phyloP scores from a whole-genome alignment of 2,797 vertebrate species.

The Linurgus olivaceus region DNA sequence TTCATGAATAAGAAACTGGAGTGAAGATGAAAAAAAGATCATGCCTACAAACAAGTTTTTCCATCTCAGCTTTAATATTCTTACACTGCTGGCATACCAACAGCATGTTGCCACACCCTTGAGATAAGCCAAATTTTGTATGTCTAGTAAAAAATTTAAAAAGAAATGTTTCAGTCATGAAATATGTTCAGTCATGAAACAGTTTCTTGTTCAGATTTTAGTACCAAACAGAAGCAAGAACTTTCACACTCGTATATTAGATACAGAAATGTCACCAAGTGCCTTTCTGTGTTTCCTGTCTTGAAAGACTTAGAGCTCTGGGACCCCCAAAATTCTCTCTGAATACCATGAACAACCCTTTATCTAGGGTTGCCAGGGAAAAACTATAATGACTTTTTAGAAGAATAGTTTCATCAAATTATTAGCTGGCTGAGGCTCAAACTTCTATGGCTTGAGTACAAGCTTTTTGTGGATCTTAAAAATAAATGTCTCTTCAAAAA shows the following conservation, averaged over 20 bases:
- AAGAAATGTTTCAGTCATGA: not conserved
- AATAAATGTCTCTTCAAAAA: not conserved
- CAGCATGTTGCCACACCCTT: not conserved
- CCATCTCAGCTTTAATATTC: not conserved
- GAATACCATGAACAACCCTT: not conserved
- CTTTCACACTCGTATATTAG: not conserved
- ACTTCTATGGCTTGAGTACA: not conserved
- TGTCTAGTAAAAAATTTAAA: not conserved
- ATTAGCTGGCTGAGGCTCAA: not conserved
- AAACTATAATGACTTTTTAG: not conserved
- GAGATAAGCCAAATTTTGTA: not conserved
- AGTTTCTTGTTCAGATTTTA: not conserved
- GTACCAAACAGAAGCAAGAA: not conserved
- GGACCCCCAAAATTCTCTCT: not conserved
- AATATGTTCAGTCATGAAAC: too few relatives aligned
- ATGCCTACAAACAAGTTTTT: not conserved
- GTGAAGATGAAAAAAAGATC: not conserved
- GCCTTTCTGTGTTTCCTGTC: not conserved
- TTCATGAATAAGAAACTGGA: not conserved
- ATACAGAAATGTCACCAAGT: not conserved
- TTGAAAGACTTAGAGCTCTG: not conserved
- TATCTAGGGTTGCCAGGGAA: not conserved
- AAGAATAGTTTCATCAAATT: not conserved
- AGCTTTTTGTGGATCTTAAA: not conserved
- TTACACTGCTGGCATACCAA: not conserved